A percentile compares a stretch with the other conserved stretches of the same genome.
phyloP scores from a whole-genome alignment of 2,113 vertebrate species.

The Pantherophis guttatus region DNA sequence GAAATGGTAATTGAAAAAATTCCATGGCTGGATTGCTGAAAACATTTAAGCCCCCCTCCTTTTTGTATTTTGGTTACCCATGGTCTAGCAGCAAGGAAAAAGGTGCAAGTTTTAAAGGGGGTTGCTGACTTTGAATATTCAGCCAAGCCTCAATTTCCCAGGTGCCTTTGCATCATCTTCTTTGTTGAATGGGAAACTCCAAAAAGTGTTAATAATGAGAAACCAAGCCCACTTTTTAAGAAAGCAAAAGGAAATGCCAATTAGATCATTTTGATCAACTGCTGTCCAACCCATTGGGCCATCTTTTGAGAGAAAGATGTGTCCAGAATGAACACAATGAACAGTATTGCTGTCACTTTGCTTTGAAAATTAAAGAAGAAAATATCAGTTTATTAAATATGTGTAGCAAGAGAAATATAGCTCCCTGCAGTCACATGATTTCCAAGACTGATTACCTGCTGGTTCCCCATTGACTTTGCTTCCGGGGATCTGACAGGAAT shows the following conservation, averaged over 20 bases:
- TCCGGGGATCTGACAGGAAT: background rate
- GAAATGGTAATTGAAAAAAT: background rate
- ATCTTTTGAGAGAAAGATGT: background rate
- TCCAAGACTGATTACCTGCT: background rate
- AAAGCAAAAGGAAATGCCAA: background rate
- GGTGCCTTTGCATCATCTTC: background rate
- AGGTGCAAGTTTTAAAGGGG: background rate
- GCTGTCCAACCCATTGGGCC: background rate
- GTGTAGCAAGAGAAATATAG: background rate
- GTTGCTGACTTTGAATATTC: background rate
- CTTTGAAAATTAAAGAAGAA: background rate
- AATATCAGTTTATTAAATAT: background rate
- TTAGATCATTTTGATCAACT: background rate
- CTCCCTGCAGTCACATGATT: background rate
- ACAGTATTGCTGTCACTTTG: background rate
- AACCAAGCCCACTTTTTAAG: background rate
- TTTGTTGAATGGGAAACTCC: background rate
- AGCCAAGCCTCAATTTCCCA: background rate
- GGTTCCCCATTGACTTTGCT: background rate
- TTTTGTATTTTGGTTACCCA: background rate
- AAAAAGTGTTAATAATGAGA: background rate
- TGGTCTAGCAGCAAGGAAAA: conserved; percentile 3
- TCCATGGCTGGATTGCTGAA: background rate
- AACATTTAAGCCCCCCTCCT: background rate
- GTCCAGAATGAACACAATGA: background rate